A percentile compares a stretch with the other conserved stretches of the same genome.
phyloP scores from a whole-genome alignment of 2,888 invertebrate species.

The Oscheius onirici region DNA sequence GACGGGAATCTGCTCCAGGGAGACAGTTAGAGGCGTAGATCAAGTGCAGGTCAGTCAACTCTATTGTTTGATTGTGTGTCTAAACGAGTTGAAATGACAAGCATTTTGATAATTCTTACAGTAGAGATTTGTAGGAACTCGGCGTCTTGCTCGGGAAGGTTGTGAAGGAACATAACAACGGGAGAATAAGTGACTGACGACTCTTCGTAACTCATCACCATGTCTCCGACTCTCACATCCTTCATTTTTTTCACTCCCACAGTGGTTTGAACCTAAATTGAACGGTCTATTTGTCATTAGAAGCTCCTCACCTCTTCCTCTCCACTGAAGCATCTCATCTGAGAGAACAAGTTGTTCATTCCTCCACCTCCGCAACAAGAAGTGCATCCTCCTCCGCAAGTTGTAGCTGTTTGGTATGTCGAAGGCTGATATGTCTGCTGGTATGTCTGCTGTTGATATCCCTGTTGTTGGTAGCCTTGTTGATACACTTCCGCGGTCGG shows the following conservation, averaged over 20 bases:
- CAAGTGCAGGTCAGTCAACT: slow-evolving; percentile 66
- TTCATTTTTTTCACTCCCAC: slow-evolving; percentile 61
- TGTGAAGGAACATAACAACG: slow-evolving; percentile 68
- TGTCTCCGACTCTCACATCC: slow-evolving; percentile 64
- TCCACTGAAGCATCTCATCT: slow-evolving; percentile 67
- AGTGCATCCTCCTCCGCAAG: slow-evolving; percentile 6
- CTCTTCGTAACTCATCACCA: slow-evolving; percentile 65
- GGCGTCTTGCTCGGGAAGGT: slow-evolving; percentile 55
- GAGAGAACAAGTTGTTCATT: slow-evolving; percentile 23
- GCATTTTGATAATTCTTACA: slow-evolving; percentile 12
- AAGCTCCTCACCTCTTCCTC: slow-evolving; percentile 55
- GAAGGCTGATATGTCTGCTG: slow-evolving; percentile 24
- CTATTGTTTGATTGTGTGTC: slow-evolving; percentile 34
- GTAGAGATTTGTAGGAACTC: slow-evolving; percentile 59
- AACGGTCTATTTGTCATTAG: neutral
- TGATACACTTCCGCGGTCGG: neutral
- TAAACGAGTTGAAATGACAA: neutral
- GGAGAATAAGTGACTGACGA: slow-evolving; percentile 64
- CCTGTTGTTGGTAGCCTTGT: neutral
- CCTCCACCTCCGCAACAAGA: neutral
- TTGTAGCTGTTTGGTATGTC: slow-evolving; percentile 19
- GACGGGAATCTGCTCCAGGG: slow-evolving; percentile 30
- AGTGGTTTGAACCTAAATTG: slow-evolving; percentile 50
- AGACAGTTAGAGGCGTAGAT: slow-evolving; percentile 62
- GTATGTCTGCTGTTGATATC: slow-evolving; percentile 10